A percentile compares a stretch with the other conserved stretches of the same genome.
Conservation (phyloP, 2,888 invertebrate genomes). For the Agrenia bidenticulata region DNA sequence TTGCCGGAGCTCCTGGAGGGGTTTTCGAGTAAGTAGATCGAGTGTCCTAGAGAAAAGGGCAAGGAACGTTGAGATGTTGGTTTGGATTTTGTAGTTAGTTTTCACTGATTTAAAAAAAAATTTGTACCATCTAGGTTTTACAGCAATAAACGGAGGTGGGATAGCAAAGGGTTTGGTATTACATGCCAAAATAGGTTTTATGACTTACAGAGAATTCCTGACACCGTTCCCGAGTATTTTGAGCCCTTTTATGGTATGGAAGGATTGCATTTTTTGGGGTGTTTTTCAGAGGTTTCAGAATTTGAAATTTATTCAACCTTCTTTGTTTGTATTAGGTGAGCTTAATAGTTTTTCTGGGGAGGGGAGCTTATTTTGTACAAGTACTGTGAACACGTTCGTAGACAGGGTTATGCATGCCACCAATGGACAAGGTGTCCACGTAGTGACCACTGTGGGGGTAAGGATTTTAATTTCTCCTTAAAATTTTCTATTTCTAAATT, state of each 20-base stretch:
- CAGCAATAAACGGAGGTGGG: neutral
- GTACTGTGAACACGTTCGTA: neutral
- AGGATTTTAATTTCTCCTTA: neutral
- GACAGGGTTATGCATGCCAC: neutral
- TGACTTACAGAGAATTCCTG: neutral
- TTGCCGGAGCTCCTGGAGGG: constrained; percentile 14
- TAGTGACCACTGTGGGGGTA: constrained; percentile 3
- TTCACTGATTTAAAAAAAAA: too few relatives aligned
- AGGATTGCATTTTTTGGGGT: too few relatives aligned
- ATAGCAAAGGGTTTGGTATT: constrained; percentile 9
- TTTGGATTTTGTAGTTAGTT: neutral
- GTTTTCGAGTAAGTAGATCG: constrained; percentile 4
- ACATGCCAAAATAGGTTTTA: neutral
- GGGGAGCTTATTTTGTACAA: neutral
- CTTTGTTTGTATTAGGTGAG: too few relatives aligned
- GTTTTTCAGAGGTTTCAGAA: too few relatives aligned
- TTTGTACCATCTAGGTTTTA: neutral
- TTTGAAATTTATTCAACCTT: too few relatives aligned
- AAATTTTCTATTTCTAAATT: too few relatives aligned
- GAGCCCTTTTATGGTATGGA: constrained; percentile 14
- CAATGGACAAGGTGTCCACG: neutral
- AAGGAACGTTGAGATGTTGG: neutral
- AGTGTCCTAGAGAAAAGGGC: neutral
- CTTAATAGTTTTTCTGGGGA: constrained; percentile 1
- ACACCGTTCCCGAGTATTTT: constrained; percentile 6